These are phyloP conservation scores for Galerucella calmariensis DNA, from an alignment of 2,888 invertebrate genomes.

Conservation along the genomic window DNA sequence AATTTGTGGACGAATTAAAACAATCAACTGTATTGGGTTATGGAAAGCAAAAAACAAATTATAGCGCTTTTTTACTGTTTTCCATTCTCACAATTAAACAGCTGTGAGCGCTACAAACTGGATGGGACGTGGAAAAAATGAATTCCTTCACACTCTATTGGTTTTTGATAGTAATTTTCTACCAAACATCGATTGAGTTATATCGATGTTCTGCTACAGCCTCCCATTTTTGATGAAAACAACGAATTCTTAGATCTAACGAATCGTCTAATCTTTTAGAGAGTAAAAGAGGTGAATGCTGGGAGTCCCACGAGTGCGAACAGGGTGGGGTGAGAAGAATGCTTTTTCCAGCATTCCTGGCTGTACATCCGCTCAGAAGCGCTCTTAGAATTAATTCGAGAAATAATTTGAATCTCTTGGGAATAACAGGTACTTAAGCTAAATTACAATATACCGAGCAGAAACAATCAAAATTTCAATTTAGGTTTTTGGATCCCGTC, in stretches of 20 bases:
- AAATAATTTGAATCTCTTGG: constrained; percentile 19
- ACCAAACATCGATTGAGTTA: no score
- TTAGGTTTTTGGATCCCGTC: background rate
- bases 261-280: background rate
- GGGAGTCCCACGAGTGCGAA: constrained; percentile 13
- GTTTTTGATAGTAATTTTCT: no score
- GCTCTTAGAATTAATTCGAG: constrained; percentile 25
- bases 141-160: no score
- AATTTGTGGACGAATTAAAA: no score
- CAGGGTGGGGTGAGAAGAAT: background rate
- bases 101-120: no score
- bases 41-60: no score
- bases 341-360: constrained; percentile 1
- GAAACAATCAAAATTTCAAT: constrained; percentile 20
- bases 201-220: no score
- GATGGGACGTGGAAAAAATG: no score
- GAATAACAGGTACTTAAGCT: constrained; percentile 15
- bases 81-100: no score
- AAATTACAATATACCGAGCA: constrained; percentile 21
- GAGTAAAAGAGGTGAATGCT: constrained; percentile 1
- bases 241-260: background rate
- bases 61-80: no score
- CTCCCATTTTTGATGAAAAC: no score
- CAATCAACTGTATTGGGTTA: no score
- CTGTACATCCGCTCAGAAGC: constrained; percentile 14